A percentile compares a stretch with the other conserved stretches of the same genome.
Evolutionary conservation across 2,888 invertebrate species (phyloP).

Genomic region (Phortica okadai): DNA sequence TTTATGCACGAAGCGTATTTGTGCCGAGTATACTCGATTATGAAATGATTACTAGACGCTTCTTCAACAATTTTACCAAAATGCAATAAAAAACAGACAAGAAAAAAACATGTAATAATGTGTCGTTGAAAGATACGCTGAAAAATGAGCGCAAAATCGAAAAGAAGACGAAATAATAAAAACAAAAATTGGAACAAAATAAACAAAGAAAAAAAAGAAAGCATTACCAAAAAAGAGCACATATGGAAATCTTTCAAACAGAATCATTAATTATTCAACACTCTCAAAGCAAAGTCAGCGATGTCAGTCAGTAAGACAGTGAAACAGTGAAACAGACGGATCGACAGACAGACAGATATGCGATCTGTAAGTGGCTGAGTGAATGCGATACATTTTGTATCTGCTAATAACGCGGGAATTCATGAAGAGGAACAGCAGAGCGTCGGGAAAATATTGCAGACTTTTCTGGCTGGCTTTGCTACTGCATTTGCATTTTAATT

Average conservation of each 20-base stretch:
- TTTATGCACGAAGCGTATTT: no score
- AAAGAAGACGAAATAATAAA: constrained; percentile 5
- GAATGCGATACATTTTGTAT: constrained; percentile 10
- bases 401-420: neutral
- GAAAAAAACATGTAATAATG: neutral
- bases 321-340: constrained; percentile 4
- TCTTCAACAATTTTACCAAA: neutral
- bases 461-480: constrained; percentile 14
- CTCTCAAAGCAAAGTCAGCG: constrained; percentile 18
- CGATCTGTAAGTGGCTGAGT: neutral
- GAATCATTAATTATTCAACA: constrained; percentile 30
- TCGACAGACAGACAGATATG: neutral
- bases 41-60: neutral
- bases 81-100: neutral
- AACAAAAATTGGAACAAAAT: constrained; percentile 1
- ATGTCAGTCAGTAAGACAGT: constrained; percentile 5
- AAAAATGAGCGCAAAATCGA: constrained; percentile 7
- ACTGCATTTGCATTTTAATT: constrained; percentile 36
- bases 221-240: neutral
- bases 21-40: neutral
- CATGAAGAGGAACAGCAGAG: neutral
- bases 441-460: neutral
- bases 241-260: constrained; percentile 29
- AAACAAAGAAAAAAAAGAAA: constrained; percentile 1
- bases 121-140: constrained; percentile 11